Percentiles rank a stretch among this genome's conserved stretches.
Evolutionary conservation across 1,140 invertebrate genomes (phyloP).

Genomic region (Acromyrmex charruanus): DNA sequence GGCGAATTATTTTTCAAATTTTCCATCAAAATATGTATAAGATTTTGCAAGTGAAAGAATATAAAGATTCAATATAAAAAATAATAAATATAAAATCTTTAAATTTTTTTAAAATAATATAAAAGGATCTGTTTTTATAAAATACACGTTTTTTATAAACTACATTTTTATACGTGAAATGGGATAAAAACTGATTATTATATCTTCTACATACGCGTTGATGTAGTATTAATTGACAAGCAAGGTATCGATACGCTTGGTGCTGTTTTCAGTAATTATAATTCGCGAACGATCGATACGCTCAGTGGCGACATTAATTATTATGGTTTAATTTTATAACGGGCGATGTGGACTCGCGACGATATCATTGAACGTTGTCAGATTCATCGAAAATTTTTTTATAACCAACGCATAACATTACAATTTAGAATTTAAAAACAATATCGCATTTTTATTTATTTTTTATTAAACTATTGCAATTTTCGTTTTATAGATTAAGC

Average conservation of each 20-base stretch:
- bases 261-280: conserved; percentile 39
- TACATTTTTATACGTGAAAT: background rate
- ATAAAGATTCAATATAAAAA: background rate
- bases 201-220: background rate
- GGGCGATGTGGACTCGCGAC: background rate
- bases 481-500: background rate
- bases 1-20: background rate
- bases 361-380: conserved; percentile 9
- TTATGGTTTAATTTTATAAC: conserved; percentile 47
- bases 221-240: background rate
- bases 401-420: background rate
- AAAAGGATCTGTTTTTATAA: background rate
- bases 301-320: conserved; percentile 36
- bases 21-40: background rate
- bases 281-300: conserved; percentile 15
- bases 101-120: background rate
- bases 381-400: conserved; percentile 9
- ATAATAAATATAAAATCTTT: background rate
- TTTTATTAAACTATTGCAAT: background rate
- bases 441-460: conserved; percentile 1
- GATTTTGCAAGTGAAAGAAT: background rate
- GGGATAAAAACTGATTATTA: background rate
- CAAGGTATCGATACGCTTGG: background rate
- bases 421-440: conserved; percentile 38
- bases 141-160: background rate